Evolutionary conservation across 2,113 vertebrate species (phyloP).

Genomic region (Microcebus lehilahytsara): DNA sequence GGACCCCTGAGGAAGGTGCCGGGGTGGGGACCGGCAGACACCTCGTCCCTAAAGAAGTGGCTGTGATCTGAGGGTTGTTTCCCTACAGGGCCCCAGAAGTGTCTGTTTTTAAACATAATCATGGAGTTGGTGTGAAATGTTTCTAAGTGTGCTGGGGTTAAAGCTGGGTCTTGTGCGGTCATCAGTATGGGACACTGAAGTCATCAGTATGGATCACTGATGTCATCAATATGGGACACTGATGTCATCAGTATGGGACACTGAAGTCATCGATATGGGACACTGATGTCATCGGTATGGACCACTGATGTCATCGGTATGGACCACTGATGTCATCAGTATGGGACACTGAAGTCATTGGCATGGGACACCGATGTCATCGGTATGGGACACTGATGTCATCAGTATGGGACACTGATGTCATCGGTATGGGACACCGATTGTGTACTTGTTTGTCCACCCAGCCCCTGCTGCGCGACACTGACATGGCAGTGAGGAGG

Average conservation of each 20-base stretch:
- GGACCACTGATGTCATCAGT: no score
- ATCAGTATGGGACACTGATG: no score
- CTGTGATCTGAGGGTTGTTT: not conserved
- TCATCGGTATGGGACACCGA: no score
- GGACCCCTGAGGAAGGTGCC: not conserved
- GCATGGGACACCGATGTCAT: no score
- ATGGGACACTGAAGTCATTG: no score
- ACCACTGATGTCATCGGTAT: no score
- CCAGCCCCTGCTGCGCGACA: not conserved
- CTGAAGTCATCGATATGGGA: no score
- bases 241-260: no score
- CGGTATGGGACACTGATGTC: no score
- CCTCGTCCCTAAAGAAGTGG: not conserved
- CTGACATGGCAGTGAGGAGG: rapidly evolving
- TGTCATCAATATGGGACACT: no score
- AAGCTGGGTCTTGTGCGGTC: not conserved
- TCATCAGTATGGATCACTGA: no score
- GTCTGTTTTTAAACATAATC: not conserved
- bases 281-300: no score
- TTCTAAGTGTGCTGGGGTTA: not conserved
- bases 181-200: not conserved
- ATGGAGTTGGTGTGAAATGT: not conserved
- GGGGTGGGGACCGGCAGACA: not conserved
- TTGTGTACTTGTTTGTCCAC: not conserved
- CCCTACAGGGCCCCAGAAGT: not conserved